Evolutionary conservation across 2,797 vertebrate genomes (phyloP).

Genomic region (Sebastes oblongus): DNA sequence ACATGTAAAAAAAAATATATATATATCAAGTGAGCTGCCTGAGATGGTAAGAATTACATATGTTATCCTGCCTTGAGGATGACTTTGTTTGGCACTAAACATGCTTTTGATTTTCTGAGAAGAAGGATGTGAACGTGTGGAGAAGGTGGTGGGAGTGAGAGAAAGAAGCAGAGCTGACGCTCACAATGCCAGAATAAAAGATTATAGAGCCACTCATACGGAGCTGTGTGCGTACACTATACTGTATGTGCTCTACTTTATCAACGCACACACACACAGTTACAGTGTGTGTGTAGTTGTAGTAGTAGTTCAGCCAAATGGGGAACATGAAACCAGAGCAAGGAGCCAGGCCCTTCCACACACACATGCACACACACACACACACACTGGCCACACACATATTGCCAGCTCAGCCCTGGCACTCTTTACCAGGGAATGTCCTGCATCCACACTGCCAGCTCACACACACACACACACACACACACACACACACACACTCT

Average conservation of each 20-base stretch:
- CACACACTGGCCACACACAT: constrained; percentile 15
- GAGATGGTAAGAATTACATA: constrained; percentile 6
- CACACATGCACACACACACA: constrained; percentile 42
- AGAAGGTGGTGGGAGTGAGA: constrained; percentile 18
- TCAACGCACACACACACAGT: background rate
- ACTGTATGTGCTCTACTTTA: constrained; percentile 16
- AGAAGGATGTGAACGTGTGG: constrained; percentile 6
- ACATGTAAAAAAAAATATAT: background rate
- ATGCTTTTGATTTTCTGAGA: constrained; percentile 11
- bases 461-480: constrained; percentile 9
- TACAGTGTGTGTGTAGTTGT: constrained; percentile 45
- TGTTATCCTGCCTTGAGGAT: constrained; percentile 9
- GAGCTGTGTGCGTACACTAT: background rate
- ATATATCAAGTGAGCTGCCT: background rate
- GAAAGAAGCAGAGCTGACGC: constrained; percentile 4
- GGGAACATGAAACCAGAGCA: constrained; percentile 86
- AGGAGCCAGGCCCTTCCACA: constrained; percentile 75
- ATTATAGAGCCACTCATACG: constrained; percentile 31
- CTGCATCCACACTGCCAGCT: constrained; percentile 83
- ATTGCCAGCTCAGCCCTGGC: constrained; percentile 84
- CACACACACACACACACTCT: background rate
- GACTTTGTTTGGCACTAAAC: constrained; percentile 4
- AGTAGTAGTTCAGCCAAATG: constrained; percentile 88
- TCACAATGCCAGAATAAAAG: constrained; percentile 43
- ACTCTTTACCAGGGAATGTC: constrained; percentile 83